Conservation (phyloP, 2,113 vertebrate genomes). For the Dolichallabes microphthalmus region DNA sequence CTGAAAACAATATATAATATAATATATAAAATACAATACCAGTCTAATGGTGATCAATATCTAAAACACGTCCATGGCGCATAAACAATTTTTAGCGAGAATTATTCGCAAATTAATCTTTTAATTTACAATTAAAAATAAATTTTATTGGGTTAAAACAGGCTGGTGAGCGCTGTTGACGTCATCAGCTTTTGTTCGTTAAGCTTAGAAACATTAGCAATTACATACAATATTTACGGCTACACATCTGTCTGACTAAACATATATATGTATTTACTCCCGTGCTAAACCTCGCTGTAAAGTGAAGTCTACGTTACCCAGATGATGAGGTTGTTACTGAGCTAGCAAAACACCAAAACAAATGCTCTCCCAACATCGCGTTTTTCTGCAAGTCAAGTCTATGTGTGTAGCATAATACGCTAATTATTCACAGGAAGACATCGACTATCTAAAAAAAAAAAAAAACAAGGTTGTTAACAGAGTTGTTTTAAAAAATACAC, state of each 20-base stretch:
- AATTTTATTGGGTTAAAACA: background rate
- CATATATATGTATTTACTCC: background rate
- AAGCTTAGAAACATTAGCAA: constrained; percentile 43
- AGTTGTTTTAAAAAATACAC: constrained; percentile 45
- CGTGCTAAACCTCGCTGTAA: background rate
- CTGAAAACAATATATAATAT: background rate
- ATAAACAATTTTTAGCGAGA: background rate
- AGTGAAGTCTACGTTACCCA: constrained; percentile 24
- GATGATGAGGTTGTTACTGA: constrained; percentile 14
- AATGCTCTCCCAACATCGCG: constrained; percentile 18
- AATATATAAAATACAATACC: background rate
- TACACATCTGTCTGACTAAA: background rate
- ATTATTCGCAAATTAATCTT: too few relatives aligned
- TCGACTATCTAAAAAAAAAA: background rate
- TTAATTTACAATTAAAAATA: background rate
- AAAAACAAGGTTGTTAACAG: constrained; percentile 20
- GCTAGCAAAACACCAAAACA: constrained; percentile 47
- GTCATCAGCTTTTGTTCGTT: constrained; percentile 47
- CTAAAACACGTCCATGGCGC: background rate
- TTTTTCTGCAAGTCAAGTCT: constrained; percentile 6
- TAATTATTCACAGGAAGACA: constrained; percentile 27
- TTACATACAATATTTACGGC: background rate
- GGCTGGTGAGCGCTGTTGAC: background rate
- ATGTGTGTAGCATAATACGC: background rate
- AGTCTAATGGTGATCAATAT: background rate